phyloP scores from a whole-genome alignment of 2,797 vertebrate genomes.

The Rhodeus uyekii region DNA sequence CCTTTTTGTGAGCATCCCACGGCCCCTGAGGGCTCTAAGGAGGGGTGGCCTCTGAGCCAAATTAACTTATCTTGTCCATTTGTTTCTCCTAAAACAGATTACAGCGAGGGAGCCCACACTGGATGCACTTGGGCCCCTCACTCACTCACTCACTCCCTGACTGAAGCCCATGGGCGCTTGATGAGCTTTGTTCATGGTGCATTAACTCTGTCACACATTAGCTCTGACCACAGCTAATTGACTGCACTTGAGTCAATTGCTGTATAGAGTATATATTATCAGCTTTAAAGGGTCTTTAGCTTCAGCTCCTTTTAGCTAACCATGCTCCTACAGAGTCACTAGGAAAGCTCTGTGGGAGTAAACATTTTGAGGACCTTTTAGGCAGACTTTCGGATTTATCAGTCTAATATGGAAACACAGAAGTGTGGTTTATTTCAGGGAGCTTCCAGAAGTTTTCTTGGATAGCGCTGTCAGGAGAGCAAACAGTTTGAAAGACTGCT shows the following conservation, averaged over 20 bases:
- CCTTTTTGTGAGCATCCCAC: slow-evolving; percentile 66
- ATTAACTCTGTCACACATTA: slow-evolving; percentile 79
- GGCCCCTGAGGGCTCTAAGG: slow-evolving; percentile 68
- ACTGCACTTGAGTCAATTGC: slow-evolving; percentile 81
- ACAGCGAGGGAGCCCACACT: slow-evolving; percentile 70
- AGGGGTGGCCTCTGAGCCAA: slow-evolving; percentile 70
- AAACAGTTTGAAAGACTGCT: slow-evolving; percentile 55
- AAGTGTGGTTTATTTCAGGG: slow-evolving; percentile 51
- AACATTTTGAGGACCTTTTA: not conserved
- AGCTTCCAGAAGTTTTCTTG: slow-evolving; percentile 47
- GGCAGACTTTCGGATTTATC: not conserved
- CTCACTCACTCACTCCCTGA: slow-evolving; percentile 26
- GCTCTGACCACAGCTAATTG: slow-evolving; percentile 78
- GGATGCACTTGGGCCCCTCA: slow-evolving; percentile 60
- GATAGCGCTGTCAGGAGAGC: slow-evolving; percentile 52
- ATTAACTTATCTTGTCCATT: slow-evolving; percentile 74
- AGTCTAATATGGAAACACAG: not conserved
- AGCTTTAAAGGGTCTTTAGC: slow-evolving; percentile 71
- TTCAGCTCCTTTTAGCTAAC: not conserved
- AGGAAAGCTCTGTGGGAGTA: not conserved
- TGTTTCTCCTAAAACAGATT: slow-evolving; percentile 78
- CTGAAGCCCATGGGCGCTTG: slow-evolving; percentile 58
- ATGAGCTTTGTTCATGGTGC: slow-evolving; percentile 67
- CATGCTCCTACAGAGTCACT: not conserved
- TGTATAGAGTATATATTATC: slow-evolving; percentile 72